Conservation (phyloP, 1,140 invertebrate genomes). For the Aricia agestis region DNA sequence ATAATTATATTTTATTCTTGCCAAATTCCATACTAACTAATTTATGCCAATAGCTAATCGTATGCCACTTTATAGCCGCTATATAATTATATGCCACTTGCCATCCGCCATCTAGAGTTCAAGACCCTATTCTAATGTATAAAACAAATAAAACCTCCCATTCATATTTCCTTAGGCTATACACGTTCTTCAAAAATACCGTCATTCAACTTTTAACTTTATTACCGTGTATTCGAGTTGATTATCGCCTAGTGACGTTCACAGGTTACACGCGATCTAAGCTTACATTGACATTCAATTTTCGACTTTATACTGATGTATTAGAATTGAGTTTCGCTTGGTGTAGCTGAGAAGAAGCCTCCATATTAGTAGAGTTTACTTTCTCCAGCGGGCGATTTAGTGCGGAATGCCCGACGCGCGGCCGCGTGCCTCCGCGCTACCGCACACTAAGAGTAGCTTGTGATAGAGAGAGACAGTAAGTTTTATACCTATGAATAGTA, state of each 20-base stretch:
- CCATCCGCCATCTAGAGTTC: neutral
- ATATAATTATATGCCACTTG: slow-evolving; percentile 1
- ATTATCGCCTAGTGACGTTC: slow-evolving; percentile 4
- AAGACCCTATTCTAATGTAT: slow-evolving; percentile 14
- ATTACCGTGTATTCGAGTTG: neutral
- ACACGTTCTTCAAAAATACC: slow-evolving; percentile 1
- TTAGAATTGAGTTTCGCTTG: slow-evolving; percentile 22
- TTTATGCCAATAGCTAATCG: neutral
- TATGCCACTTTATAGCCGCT: neutral
- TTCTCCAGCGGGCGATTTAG: slow-evolving; percentile 59
- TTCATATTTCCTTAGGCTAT: slow-evolving; percentile 23
- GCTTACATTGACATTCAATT: slow-evolving; percentile 3
- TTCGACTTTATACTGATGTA: neutral
- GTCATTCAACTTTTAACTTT: neutral
- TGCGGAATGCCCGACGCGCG: slow-evolving; percentile 63
- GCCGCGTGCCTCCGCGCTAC: slow-evolving; percentile 44
- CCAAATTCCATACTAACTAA: too few relatives aligned
- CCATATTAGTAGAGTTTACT: slow-evolving; percentile 56
- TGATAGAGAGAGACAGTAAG: slow-evolving; percentile 16
- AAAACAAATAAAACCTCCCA: slow-evolving; percentile 20
- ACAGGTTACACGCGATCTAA: neutral
- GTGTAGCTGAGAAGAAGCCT: slow-evolving; percentile 22
- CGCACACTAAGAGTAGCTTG: slow-evolving; percentile 40
- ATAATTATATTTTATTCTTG: too few relatives aligned
- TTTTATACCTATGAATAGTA: too few relatives aligned